Evolutionary conservation across 1,140 invertebrate species (phyloP).

Genomic region (Brachionus sp.): DNA sequence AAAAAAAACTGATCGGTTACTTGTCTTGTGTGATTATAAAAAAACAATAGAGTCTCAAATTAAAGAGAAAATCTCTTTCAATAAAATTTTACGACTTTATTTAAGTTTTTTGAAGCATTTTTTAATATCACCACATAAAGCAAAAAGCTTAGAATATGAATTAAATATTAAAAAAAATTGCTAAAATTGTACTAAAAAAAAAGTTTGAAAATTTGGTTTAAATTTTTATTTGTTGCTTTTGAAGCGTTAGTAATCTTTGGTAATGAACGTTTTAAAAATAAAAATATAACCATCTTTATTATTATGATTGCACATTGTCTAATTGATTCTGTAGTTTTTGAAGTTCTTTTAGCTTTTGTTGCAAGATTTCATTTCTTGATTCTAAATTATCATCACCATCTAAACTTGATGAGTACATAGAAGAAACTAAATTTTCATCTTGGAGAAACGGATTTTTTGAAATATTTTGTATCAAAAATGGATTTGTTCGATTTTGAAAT

Average conservation of each 20-base stretch:
- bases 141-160: too few species aligned
- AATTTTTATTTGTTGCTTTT: too few species aligned
- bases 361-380: slow-evolving; percentile 24
- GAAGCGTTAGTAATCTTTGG: not conserved
- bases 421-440: slow-evolving; percentile 8
- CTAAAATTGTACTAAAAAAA: too few species aligned
- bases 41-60: too few species aligned
- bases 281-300: not conserved
- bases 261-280: not conserved
- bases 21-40: too few species aligned
- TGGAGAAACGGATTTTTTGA: not conserved
- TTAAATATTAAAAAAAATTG: too few species aligned
- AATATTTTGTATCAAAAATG: not conserved
- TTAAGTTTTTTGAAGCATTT: too few species aligned
- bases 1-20: too few species aligned
- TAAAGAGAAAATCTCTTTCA: too few species aligned
- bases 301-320: slow-evolving; percentile 40
- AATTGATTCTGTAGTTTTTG: slow-evolving; percentile 37
- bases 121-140: too few species aligned
- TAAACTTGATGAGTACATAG: slow-evolving; percentile 15
- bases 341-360: slow-evolving; percentile 44
- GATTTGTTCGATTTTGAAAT: not conserved
- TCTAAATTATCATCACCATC: slow-evolving; percentile 35
- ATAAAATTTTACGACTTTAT: too few species aligned
- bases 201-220: too few species aligned